Percentiles rank a stretch among this genome's conserved stretches.
These are phyloP conservation scores for Origma solitaria DNA, from an alignment of 2,113 vertebrate genomes.

Conservation along the genomic window DNA sequence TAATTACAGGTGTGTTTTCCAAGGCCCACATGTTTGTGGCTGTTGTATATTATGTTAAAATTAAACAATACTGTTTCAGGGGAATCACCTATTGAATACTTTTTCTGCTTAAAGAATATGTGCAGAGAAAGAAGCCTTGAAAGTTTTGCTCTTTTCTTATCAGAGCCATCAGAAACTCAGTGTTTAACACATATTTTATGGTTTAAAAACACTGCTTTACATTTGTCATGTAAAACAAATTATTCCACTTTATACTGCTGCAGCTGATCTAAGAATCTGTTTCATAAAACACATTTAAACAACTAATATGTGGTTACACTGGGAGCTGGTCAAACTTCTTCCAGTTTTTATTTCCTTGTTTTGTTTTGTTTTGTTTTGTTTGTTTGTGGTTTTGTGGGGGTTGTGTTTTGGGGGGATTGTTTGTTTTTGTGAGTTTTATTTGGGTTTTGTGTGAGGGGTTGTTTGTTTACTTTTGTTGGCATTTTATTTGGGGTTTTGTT, in stretches of 20 bases:
- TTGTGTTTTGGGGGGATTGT: background rate
- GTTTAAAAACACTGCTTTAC: background rate
- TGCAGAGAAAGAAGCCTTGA: background rate
- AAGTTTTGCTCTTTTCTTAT: background rate
- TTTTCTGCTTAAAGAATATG: background rate
- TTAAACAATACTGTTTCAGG: background rate
- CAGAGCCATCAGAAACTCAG: background rate
- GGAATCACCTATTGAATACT: background rate
- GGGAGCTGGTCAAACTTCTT: background rate
- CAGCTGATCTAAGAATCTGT: background rate
- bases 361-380: background rate
- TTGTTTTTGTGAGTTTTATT: background rate
- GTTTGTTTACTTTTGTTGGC: background rate
- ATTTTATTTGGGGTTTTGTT: background rate
- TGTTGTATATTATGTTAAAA: background rate
- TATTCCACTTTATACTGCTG: background rate
- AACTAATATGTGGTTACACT: background rate
- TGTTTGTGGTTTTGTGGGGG: background rate
- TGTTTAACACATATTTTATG: background rate
- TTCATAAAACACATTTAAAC: background rate
- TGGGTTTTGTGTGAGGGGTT: background rate
- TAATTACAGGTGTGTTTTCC: background rate
- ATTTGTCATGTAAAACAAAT: background rate
- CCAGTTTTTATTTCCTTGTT: background rate
- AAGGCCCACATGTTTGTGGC: background rate